Evolutionary conservation across 2,888 invertebrate genomes (phyloP).

Genomic region (Lycia hirtaria): DNA sequence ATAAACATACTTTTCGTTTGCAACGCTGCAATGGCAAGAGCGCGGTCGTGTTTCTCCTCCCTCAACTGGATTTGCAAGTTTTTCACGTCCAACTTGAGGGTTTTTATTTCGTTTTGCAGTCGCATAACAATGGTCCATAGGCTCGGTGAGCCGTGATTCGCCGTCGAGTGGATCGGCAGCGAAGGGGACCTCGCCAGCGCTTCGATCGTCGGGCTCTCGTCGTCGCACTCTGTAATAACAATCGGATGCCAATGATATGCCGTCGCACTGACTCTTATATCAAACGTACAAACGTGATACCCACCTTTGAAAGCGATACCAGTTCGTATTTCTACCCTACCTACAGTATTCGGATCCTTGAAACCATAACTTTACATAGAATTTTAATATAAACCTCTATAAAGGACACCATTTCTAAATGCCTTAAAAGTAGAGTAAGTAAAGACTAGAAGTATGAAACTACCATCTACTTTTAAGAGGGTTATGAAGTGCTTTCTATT

Average conservation of each 20-base stretch:
- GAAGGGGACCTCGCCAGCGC: conserved; percentile 79
- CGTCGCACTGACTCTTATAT: conserved; percentile 17
- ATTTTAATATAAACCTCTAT: background rate
- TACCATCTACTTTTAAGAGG: too few species aligned
- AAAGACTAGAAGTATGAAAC: too few species aligned
- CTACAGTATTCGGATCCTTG: background rate
- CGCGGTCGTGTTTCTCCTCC: conserved; percentile 87
- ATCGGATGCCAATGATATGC: conserved; percentile 47
- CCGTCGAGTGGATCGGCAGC: conserved; percentile 73
- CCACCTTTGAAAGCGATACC: conserved; percentile 49
- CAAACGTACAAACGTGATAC: conserved; percentile 40
- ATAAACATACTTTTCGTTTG: conserved; percentile 72
- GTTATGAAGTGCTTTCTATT: too few species aligned
- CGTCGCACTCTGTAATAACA: conserved; percentile 80
- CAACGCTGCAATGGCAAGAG: conserved; percentile 75
- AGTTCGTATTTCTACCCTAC: conserved; percentile 13
- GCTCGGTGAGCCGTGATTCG: conserved; percentile 82
- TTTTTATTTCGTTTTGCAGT: conserved; percentile 90
- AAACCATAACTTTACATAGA: background rate
- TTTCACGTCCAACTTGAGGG: conserved; percentile 86
- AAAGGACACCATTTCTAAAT: background rate
- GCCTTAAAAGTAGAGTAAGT: background rate
- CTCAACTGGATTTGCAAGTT: conserved; percentile 87
- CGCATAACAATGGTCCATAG: conserved; percentile 92
- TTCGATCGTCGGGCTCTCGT: conserved; percentile 72